phyloP scores from a whole-genome alignment of 2,113 vertebrate species.

The Propithecus coquereli region DNA sequence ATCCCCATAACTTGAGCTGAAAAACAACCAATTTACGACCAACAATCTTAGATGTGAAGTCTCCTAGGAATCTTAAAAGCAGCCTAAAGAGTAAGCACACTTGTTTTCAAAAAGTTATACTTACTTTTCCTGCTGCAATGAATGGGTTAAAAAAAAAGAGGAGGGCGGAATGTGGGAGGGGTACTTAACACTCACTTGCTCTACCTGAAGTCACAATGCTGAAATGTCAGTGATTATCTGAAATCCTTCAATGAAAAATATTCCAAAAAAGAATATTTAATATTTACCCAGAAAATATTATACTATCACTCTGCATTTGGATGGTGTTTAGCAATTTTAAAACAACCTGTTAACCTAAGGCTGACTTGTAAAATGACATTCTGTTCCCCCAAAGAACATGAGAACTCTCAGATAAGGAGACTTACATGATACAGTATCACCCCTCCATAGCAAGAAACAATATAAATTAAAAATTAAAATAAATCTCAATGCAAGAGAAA shows the following conservation, averaged over 20 bases:
- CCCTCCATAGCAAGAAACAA: background rate
- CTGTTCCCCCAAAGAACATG: background rate
- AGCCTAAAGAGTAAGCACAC: background rate
- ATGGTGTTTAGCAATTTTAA: background rate
- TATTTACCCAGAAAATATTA: background rate
- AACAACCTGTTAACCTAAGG: background rate
- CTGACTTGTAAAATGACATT: background rate
- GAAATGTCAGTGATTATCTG: background rate
- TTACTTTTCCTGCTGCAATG: background rate
- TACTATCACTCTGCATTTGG: background rate
- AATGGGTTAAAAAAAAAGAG: background rate
- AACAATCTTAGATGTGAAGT: slow-evolving; percentile 16
- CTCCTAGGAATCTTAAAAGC: background rate
- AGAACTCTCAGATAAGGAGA: background rate
- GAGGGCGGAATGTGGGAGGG: accelerated
- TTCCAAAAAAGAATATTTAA: background rate
- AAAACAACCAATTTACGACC: slow-evolving; percentile 25
- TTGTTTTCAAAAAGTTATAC: slow-evolving; percentile 29
- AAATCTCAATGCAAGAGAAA: background rate
- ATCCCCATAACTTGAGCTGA: background rate
- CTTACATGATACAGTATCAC: background rate
- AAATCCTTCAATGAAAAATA: background rate
- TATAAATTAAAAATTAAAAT: background rate
- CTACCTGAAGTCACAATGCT: background rate
- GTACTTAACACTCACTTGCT: accelerated